Percentiles rank a stretch among this genome's conserved stretches.
These are phyloP conservation scores for Barbus barbus DNA, from an alignment of 2,113 vertebrate species.

Conservation along the genomic window DNA sequence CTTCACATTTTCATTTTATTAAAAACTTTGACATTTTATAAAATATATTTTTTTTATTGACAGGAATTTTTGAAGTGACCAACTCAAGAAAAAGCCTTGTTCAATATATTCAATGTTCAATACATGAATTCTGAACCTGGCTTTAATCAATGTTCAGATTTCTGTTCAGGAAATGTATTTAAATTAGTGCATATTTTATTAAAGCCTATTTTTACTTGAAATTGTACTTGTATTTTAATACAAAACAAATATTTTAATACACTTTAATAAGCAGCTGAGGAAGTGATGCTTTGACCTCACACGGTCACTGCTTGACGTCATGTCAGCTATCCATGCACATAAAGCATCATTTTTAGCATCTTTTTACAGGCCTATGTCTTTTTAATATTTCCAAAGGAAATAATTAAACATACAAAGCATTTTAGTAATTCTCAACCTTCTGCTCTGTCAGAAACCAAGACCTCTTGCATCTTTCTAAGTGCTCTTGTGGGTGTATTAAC, in stretches of 20 bases:
- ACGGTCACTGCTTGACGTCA: not conserved
- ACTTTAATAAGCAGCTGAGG: not conserved
- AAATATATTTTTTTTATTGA: too few relatives aligned
- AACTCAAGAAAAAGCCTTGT: too few relatives aligned
- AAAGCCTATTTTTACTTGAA: not conserved
- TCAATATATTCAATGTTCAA: too few relatives aligned
- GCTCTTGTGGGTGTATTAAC: slow-evolving; percentile 4
- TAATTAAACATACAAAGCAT: not conserved
- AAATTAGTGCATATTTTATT: not conserved
- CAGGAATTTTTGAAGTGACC: too few relatives aligned
- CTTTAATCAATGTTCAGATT: not conserved
- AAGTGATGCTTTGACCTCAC: not conserved
- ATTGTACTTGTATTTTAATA: too few relatives aligned
- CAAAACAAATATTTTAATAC: not conserved
- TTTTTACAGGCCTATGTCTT: not conserved
- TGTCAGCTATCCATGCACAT: not conserved
- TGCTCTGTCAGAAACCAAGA: not conserved
- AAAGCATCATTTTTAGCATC: not conserved
- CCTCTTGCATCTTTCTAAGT: not conserved
- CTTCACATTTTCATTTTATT: not conserved
- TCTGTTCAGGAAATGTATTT: not conserved
- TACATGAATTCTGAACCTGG: not conserved
- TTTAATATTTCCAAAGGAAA: not conserved
- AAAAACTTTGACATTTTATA: too few relatives aligned
- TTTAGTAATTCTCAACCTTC: not conserved